phyloP scores from a whole-genome alignment of 1,140 invertebrate species.

The Euschistus heros region DNA sequence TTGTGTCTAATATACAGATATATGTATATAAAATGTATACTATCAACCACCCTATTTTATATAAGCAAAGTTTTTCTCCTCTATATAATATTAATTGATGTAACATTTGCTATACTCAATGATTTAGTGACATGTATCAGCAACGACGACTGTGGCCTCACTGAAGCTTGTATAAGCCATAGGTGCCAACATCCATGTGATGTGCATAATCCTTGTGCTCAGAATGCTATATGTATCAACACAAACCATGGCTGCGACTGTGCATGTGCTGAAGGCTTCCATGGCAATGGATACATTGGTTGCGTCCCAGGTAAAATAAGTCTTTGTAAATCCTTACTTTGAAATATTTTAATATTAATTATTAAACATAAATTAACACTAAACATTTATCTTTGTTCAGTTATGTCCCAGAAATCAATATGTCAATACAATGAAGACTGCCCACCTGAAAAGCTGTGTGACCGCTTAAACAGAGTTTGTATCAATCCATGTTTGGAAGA shows the following conservation, averaged over 20 bases:
- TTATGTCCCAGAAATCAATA: conserved; percentile 43
- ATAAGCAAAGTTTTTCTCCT: too few relatives aligned
- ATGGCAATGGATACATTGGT: conserved; percentile 72
- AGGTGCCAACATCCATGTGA: conserved; percentile 73
- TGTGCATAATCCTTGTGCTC: conserved; percentile 67
- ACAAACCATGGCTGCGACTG: conserved; percentile 78
- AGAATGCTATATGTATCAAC: conserved; percentile 76
- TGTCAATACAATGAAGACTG: conserved; percentile 87
- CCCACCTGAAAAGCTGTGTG: conserved; percentile 66
- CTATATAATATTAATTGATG: too few relatives aligned
- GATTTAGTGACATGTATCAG: conserved; percentile 62
- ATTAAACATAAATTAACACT: conserved; percentile 2
- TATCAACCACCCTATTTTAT: too few relatives aligned
- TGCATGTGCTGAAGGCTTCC: conserved; percentile 68
- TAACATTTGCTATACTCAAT: background rate
- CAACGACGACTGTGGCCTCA: conserved; percentile 67
- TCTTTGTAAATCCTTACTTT: background rate
- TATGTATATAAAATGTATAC: too few relatives aligned
- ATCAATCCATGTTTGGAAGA: conserved; percentile 72
- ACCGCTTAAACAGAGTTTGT: conserved; percentile 67
- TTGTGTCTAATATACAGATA: too few relatives aligned
- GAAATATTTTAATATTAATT: background rate
- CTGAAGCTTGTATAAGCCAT: conserved; percentile 68
- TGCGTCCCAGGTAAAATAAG: conserved; percentile 57
- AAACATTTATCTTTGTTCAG: conserved; percentile 19